Evolutionary conservation across 2,113 vertebrate species (phyloP), one percentile per base, ranked within the genome.

Genomic region (Passerina amoena): DNA sequence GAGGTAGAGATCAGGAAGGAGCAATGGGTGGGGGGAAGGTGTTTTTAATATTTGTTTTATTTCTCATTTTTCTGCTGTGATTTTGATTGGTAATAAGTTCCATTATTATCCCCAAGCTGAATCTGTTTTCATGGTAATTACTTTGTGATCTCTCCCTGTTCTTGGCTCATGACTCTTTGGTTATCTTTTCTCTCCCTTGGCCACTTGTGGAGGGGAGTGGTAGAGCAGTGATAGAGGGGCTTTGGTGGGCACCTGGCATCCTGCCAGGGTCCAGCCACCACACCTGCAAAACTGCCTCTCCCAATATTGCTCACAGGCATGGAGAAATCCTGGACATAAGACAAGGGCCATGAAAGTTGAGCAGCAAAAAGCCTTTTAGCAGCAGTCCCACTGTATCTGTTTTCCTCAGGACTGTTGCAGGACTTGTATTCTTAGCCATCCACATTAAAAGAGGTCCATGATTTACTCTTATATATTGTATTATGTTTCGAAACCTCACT

Each of bases 11-110:
- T 14, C 4, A 24, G 37, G 51, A 60, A 44, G 4, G 8, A 69
- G 54, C 1, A 5, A 51, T 8, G 4, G 5, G 33, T 22, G 27
- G 7, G 21, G 5, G 5, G 6, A 51, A 45, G 27, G 3, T 44
- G 11, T 37, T 60, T 51, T 45, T 33, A 60, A 23, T 27, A 60
- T 69, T 44, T 38, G 9, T 44, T 69, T 38, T 69, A 12, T 9
- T 51, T 60, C 31, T 44, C 37, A 8, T 28, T 69, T 37, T 53
- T 6, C 14, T 60, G 7, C 45, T 45, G 23, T 45, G 45, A 69
- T 60, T 69, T 78, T 69, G 12, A 60, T 5, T 38, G 12, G 18
- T 27, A 61, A 13, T 16, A 33, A 44, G 6, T 60, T 68, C 37
- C 23, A n/a, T 38, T 53, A 37, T 45, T 45, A 45, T 53, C 6